Evolutionary conservation across 2,888 invertebrate species (phyloP).

Genomic region (Epirrita christyi): DNA sequence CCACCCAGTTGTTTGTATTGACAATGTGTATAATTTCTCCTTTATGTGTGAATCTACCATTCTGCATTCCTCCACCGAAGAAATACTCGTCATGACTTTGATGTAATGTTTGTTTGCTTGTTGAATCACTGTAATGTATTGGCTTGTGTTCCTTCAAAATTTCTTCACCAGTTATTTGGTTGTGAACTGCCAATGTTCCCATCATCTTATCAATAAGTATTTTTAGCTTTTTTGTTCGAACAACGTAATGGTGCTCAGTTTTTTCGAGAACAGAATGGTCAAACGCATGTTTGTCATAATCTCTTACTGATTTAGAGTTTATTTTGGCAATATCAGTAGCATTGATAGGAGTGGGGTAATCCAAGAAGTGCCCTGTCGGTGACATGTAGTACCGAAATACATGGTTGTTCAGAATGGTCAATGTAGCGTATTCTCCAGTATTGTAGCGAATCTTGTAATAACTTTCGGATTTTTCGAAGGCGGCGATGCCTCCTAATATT

Average conservation of each 20-base stretch:
- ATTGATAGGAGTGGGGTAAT: constrained; percentile 67
- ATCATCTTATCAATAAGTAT: constrained; percentile 63
- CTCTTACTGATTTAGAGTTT: constrained; percentile 55
- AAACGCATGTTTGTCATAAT: constrained; percentile 62
- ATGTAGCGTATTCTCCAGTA: constrained; percentile 60
- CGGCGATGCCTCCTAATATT: constrained; percentile 51
- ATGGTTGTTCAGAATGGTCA: constrained; percentile 69
- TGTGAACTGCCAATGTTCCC: constrained; percentile 61
- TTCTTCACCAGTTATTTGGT: constrained; percentile 60
- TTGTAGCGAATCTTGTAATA: constrained; percentile 59
- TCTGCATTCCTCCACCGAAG: constrained; percentile 79
- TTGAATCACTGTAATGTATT: constrained; percentile 54
- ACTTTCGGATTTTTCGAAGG: constrained; percentile 56
- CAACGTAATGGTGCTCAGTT: constrained; percentile 47
- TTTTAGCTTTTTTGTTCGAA: constrained; percentile 62
- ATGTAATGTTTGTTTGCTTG: constrained; percentile 56
- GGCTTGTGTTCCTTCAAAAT: constrained; percentile 62
- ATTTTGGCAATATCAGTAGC: constrained; percentile 66
- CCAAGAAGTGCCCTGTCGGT: constrained; percentile 61
- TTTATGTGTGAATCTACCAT: constrained; percentile 75
- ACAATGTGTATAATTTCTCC: constrained; percentile 64
- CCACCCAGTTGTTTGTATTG: constrained; percentile 70
- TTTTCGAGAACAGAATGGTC: constrained; percentile 55
- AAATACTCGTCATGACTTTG: constrained; percentile 65
- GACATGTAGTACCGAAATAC: constrained; percentile 74